These are phyloP conservation scores for Rhagoletis pomonella DNA, from an alignment of 1,140 invertebrate genomes.

Conservation along the genomic window DNA sequence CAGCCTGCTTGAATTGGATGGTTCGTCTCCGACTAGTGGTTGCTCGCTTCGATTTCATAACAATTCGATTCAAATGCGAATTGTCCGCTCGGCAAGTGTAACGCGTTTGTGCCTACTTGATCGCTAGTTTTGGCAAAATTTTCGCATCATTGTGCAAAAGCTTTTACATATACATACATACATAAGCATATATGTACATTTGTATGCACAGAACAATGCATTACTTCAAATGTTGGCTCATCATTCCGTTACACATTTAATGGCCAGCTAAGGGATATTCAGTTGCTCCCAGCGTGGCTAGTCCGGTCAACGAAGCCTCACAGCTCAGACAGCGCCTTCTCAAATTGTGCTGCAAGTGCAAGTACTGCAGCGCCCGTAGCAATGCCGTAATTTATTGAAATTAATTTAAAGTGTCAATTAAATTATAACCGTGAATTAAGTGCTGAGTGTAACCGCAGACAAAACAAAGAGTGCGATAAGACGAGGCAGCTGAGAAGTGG, in stretches of 20 bases:
- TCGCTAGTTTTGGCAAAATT: constrained; percentile 36
- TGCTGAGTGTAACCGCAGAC: background rate
- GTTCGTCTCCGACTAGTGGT: constrained; percentile 2
- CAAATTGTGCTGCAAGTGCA: constrained; percentile 11
- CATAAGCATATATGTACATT: background rate
- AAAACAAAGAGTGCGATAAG: constrained; percentile 8
- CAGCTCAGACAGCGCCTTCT: constrained; percentile 21
- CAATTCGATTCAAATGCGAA: constrained; percentile 55
- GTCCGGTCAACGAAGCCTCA: constrained; percentile 35
- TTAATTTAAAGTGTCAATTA: constrained; percentile 47
- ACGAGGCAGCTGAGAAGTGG: too few relatives aligned
- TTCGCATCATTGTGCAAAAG: background rate
- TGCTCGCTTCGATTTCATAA: constrained; percentile 46
- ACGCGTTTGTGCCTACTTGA: constrained; percentile 51
- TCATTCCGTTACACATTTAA: constrained; percentile 15
- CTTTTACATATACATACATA: background rate
- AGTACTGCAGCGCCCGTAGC: background rate
- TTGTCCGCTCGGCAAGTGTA: constrained; percentile 56
- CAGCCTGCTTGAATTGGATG: background rate
- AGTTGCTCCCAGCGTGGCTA: constrained; percentile 18
- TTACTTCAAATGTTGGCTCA: background rate
- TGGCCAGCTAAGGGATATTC: constrained; percentile 34
- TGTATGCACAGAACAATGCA: background rate
- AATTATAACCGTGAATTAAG: constrained; percentile 48
- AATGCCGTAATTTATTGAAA: constrained; percentile 10